Evolutionary conservation across 2,888 invertebrate species (phyloP), one percentile per base, ranked within the genome.

Genomic region (Pandemis heparana): DNA sequence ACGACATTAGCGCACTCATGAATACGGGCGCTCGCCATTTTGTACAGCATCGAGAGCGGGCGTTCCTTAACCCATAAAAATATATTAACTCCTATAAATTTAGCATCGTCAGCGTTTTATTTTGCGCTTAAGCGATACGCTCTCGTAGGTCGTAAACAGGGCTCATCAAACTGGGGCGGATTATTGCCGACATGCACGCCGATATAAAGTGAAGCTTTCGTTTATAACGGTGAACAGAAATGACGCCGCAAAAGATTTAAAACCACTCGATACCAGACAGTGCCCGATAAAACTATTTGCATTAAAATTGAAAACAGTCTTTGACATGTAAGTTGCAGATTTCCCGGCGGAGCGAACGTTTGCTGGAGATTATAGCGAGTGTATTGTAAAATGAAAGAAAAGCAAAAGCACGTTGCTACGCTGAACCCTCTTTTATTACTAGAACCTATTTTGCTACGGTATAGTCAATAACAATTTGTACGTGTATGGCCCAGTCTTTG

Each of bases 1-100:
- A 60, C 63, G 64, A 64, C 69, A 69, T 73, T 69, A 74, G 64
- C 73, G 73, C 66, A 66, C 69, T 69, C 73, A 65, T 53, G 69
- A 70, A 74, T 74, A 65, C 43, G 41, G 43, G 51, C 70, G 66
- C 66, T 39, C 56, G 68, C 72, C 72, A 69, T 69, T 68, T 63
- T 69, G 51, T 63, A 48, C 71, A 65, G 69, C 32, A 72, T 71
- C 71, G 66, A 63, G 63, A 81, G 82, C 80, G 80, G 82, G 82
- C 83, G 77, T 82, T 79, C 82, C 82, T 85, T 82, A 81, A 78
- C 80, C 83, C 85, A 88, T 91, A 90, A 91, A 91, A 91, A 90
- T 90, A 90, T 89, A 91, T 89, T 89, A 89, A 89, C 87, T 89
- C 85, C 84, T 86, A 91, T 91, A 91, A 91, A 91, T 91, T 90